These are phyloP conservation scores for Danionella dracula DNA, from an alignment of 2,797 vertebrate species.

Conservation along the genomic window DNA sequence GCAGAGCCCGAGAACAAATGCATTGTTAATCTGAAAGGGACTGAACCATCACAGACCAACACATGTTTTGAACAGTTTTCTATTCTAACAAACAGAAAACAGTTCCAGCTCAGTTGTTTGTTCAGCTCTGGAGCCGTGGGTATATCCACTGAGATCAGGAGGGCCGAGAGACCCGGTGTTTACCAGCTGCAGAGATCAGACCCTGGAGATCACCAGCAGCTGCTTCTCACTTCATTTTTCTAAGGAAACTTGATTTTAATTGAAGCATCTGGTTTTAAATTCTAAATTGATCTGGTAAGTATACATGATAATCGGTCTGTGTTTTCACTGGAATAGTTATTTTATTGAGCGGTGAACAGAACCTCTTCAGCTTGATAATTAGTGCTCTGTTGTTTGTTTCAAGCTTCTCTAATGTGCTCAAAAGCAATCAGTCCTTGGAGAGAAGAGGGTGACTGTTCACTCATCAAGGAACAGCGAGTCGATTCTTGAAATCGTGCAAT, in stretches of 20 bases:
- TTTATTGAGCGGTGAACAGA: not conserved
- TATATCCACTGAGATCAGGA: slow-evolving; percentile 44
- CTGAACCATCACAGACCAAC: not conserved
- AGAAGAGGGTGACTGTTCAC: not conserved
- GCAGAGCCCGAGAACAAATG: too few relatives aligned
- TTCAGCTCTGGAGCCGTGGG: slow-evolving; percentile 7
- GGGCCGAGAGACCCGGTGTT: slow-evolving; percentile 38
- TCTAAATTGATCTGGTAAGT: too few relatives aligned
- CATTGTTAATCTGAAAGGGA: not conserved
- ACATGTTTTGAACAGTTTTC: not conserved
- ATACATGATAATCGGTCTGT: not conserved
- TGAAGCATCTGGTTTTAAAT: too few relatives aligned
- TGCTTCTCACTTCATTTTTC: slow-evolving; percentile 28
- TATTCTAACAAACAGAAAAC: too few relatives aligned
- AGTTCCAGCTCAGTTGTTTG: slow-evolving; percentile 26
- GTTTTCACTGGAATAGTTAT: not conserved
- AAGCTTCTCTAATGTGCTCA: not conserved
- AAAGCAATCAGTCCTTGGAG: slow-evolving; percentile 9
- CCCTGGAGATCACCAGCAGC: slow-evolving; percentile 32
- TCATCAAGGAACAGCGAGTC: not conserved
- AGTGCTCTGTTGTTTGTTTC: slow-evolving; percentile 29
- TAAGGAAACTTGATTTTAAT: slow-evolving; percentile 12
- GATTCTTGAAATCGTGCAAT: not conserved
- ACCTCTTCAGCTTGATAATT: slow-evolving; percentile 7
- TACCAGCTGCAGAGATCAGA: slow-evolving; percentile 22